These are phyloP conservation scores for Venturia canescens DNA, from an alignment of 1,140 invertebrate species.

Conservation along the genomic window DNA sequence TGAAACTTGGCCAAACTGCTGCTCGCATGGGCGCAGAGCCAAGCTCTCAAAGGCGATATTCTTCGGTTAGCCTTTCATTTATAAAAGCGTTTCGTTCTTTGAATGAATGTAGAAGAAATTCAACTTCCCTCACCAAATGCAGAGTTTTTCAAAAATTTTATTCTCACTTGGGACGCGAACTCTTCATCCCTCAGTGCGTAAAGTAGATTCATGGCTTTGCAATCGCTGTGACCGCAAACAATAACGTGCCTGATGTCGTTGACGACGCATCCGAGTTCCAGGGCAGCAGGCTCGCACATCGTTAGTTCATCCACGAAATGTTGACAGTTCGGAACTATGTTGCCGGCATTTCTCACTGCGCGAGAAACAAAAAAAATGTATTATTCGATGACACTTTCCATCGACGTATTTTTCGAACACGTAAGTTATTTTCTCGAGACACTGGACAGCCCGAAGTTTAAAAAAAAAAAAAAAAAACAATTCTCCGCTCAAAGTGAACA, in stretches of 20 bases:
- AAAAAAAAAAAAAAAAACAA: background rate
- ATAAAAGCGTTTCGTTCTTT: conserved; percentile 21
- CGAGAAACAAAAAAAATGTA: conserved; percentile 67
- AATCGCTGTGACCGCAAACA: conserved; percentile 98
- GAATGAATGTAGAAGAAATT: background rate
- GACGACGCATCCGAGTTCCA: conserved; percentile 95
- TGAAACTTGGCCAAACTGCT: conserved; percentile 90
- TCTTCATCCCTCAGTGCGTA: conserved; percentile 89
- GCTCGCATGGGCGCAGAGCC: conserved; percentile 92
- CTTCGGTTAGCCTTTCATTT: conserved; percentile 84
- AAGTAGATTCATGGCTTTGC: conserved; percentile 97
- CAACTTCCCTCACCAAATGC: background rate
- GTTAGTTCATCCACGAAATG: conserved; percentile 91
- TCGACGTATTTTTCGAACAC: background rate
- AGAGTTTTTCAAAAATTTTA: background rate
- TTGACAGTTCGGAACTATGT: conserved; percentile 93
- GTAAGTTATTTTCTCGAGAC: background rate
- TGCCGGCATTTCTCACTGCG: conserved; percentile 95
- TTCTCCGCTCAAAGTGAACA: background rate
- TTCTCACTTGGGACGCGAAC: conserved; percentile 82
- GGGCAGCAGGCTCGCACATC: conserved; percentile 94
- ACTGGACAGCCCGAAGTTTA: conserved; percentile 1
- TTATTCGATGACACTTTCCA: background rate
- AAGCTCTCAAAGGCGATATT: conserved; percentile 92
- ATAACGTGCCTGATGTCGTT: conserved; percentile 96